Evolutionary conservation across 1,140 invertebrate species (phyloP), one percentile per base, ranked within the genome.

Genomic region (Colletes gigas): DNA sequence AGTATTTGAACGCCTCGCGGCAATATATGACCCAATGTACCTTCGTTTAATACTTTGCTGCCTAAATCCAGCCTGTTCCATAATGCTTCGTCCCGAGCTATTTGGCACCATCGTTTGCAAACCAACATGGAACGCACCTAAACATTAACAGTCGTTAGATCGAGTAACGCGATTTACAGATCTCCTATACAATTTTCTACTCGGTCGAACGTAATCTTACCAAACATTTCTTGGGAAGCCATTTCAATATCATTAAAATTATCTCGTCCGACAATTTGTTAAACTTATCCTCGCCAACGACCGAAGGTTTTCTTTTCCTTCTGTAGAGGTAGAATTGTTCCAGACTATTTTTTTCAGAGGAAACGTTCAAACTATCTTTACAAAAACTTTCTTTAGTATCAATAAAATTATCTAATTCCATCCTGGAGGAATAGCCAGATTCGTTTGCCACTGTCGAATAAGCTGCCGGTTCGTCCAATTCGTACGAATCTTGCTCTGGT

Each of bases 21-120:
- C 30, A 98, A 79, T 79, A 98, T 95, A 74, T 95, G 94, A 7
- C 96, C 96, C 7, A 98, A 88, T 1, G 96, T 95, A 19, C 95
- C 95, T 30, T 95, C 93, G 39, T 93, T 89, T 14, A 98, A 88
- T 3, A 95, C 94, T 86, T 95, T 96, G 84, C 95, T 94, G 44
- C 96, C 96, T 10, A 98, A 93, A 93, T 98, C 97, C 81, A 98
- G 92, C 73, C 97, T 94, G 57, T 95, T 95, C 98, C 98, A 98
- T 6, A 98, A 92, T 3, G 95, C 96, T 86, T 98, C 97, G 91
- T 98, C 97, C 65, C 95, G 95, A 30, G 96, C 95, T 83, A 98
- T 94, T 87, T 96, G 94, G 89, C 96, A 94, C 96, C 96, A 97
- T 83, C 96, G 94, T 92, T 93, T 95, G 88, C 94, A 95, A 14